Percentiles rank a stretch among this genome's conserved stretches.
phyloP scores from a whole-genome alignment of 1,140 invertebrate species.

The Rhysida immarginata region DNA sequence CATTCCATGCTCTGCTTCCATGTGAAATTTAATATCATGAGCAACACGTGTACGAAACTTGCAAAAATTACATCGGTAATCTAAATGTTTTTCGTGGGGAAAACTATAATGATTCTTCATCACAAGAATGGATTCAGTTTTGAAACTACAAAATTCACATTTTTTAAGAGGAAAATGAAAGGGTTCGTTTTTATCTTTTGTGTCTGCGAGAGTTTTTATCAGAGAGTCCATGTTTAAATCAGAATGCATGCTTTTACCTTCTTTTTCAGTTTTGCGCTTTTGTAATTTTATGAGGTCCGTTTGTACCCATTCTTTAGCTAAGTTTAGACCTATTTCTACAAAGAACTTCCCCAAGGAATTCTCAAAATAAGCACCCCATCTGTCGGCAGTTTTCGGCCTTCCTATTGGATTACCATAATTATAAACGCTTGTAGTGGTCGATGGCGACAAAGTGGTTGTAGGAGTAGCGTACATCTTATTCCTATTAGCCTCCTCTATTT shows the following conservation, averaged over 20 bases:
- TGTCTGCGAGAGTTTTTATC: constrained; percentile 67
- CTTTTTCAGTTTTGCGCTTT: constrained; percentile 47
- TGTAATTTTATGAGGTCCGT: constrained; percentile 73
- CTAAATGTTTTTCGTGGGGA: constrained; percentile 72
- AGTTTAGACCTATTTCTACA: constrained; percentile 73
- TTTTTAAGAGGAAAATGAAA: constrained; percentile 62
- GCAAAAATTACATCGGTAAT: constrained; percentile 62
- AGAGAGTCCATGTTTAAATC: constrained; percentile 41
- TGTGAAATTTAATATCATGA: constrained; percentile 77
- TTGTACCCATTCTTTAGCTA: constrained; percentile 86
- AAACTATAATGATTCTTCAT: constrained; percentile 81
- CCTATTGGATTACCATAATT: neutral
- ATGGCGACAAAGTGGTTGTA: neutral
- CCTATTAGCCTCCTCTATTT: constrained; percentile 21
- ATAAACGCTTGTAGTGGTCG: neutral
- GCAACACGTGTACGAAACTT: constrained; percentile 62
- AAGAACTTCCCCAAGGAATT: constrained; percentile 80
- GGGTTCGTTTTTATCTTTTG: constrained; percentile 74
- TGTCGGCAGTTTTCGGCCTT: neutral
- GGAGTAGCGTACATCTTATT: neutral
- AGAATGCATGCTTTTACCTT: constrained; percentile 21
- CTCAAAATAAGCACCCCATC: constrained; percentile 47
- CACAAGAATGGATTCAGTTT: constrained; percentile 71
- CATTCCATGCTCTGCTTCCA: constrained; percentile 74
- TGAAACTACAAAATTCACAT: constrained; percentile 82